These are phyloP conservation scores for Nerophis ophidion DNA, from an alignment of 2,113 vertebrate species.

Conservation along the genomic window DNA sequence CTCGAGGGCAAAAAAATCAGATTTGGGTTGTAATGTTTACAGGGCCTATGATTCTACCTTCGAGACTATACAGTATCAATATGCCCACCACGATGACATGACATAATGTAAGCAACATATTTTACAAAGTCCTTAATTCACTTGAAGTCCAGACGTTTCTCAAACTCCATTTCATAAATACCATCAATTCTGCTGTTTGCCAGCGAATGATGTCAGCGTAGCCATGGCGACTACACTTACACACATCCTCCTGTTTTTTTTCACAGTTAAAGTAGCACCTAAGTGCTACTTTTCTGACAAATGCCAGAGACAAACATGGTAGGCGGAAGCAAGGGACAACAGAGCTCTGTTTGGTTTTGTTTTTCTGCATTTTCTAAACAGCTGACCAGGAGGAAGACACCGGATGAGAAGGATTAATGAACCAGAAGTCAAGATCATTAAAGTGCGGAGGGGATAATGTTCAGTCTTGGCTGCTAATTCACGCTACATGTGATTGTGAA, in stretches of 20 bases:
- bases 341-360: slow-evolving; percentile 10
- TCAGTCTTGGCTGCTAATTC: slow-evolving; percentile 5
- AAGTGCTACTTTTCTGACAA: slow-evolving; percentile 63
- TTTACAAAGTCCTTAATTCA: neutral
- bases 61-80: too few species aligned
- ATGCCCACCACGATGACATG: too few species aligned
- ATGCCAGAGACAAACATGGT: slow-evolving; percentile 49
- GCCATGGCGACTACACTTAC: slow-evolving; percentile 85
- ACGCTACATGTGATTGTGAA: slow-evolving; percentile 1
- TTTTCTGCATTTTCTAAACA: slow-evolving; percentile 24
- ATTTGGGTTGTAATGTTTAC: too few species aligned
- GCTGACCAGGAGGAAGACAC: slow-evolving; percentile 19
- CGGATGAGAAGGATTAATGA: slow-evolving; percentile 18
- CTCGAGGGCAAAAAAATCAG: too few species aligned
- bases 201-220: slow-evolving; percentile 81
- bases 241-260: slow-evolving; percentile 63
- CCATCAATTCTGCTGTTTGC: slow-evolving; percentile 73
- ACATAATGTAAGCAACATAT: too few species aligned
- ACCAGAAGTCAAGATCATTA: slow-evolving; percentile 14
- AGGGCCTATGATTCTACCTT: too few species aligned
- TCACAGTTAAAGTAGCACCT: slow-evolving; percentile 73
- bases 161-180: slow-evolving; percentile 66
- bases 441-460: slow-evolving; percentile 21
- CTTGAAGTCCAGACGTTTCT: slow-evolving; percentile 3
- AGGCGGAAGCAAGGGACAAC: slow-evolving; percentile 1